Evolutionary conservation across 2,797 vertebrate species (phyloP), one percentile per base, ranked within the genome.

Genomic region (Tympanoctomys barrerae): DNA sequence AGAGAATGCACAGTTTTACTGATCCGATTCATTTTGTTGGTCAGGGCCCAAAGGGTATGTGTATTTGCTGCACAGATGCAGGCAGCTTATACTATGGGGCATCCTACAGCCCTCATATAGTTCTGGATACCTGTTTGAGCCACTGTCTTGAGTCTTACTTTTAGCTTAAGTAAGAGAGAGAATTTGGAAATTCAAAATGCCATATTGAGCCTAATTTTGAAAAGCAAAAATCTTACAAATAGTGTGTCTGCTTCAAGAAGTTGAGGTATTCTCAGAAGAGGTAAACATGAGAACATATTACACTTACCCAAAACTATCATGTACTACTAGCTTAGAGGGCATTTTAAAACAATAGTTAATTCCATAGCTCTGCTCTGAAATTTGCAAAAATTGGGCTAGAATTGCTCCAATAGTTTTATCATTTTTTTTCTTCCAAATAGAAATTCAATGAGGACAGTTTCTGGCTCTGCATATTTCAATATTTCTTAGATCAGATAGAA

Each of bases 381-480:
- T 94, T 91, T 95, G 71, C 82, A 92, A 89, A 78, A 95, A 82
- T 70, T 84, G 7, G 36, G 16, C 49, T 95, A 82, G 73, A 94
- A 11, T 92, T 87, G 52, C 62, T 96, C 81, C 75, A 91, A 31
- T 62, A 84, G 93, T 92, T 95, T 84, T 92, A 62, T 94, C 22
- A 39, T 83, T 89, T 95, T 89, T 91, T 89, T 92, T 89, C 89
- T 83, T 97, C 62, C 84, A 96, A 87, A 80, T 96, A 94, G 85
- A 96, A 96, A 97, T 96, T 91, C 59, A 93, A 14, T 92, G 84
- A 96, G 54, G 88, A 83, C 22, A 91, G 33, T 87, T 92, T 96
- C 80, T 93, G 86, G 64, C 68, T 97, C 24, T 97, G 81, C 89
- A 57, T 75, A 59, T 90, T 95, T 96, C 68, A 94, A 83, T 70